Evolutionary conservation across 1,140 invertebrate species (phyloP).

Genomic region (Brachionus plicatilis): DNA sequence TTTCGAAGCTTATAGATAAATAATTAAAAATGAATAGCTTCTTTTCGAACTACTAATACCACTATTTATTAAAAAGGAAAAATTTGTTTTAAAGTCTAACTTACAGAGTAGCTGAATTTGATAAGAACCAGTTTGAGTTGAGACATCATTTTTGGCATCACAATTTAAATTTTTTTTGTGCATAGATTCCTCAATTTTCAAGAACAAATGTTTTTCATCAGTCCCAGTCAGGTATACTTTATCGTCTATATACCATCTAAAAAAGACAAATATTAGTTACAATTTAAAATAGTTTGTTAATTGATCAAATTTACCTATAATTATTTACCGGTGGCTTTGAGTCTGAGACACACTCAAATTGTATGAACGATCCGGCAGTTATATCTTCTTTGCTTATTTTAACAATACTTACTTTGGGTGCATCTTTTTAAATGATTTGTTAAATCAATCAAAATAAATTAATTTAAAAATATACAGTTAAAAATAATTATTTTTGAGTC

Average conservation of each 20-base stretch:
- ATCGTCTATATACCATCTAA: slow-evolving; percentile 36
- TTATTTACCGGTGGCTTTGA: slow-evolving; percentile 12
- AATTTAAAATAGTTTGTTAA: not conserved
- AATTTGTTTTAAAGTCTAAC: not conserved
- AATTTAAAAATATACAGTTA: not conserved
- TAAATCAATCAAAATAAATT: not conserved
- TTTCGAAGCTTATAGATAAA: too few relatives aligned
- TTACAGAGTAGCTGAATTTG: slow-evolving; percentile 16
- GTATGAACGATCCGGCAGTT: not conserved
- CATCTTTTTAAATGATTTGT: not conserved
- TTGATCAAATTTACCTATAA: not conserved
- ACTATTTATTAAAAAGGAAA: not conserved
- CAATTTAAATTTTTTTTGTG: slow-evolving; percentile 26
- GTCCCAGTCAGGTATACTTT: not conserved
- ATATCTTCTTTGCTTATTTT: slow-evolving; percentile 12
- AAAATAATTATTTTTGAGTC: slow-evolving; percentile 26
- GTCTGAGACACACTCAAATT: slow-evolving; percentile 34
- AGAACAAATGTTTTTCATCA: slow-evolving; percentile 5
- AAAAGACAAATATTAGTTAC: not conserved
- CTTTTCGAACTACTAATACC: too few relatives aligned
- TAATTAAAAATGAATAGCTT: too few relatives aligned
- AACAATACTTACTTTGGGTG: slow-evolving; percentile 26
- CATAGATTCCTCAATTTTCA: slow-evolving; percentile 27
- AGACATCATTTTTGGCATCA: slow-evolving; percentile 38
- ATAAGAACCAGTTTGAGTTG: slow-evolving; percentile 29